phyloP scores from a whole-genome alignment of 2,797 vertebrate genomes.

The Heteromormyrus szaboi region DNA sequence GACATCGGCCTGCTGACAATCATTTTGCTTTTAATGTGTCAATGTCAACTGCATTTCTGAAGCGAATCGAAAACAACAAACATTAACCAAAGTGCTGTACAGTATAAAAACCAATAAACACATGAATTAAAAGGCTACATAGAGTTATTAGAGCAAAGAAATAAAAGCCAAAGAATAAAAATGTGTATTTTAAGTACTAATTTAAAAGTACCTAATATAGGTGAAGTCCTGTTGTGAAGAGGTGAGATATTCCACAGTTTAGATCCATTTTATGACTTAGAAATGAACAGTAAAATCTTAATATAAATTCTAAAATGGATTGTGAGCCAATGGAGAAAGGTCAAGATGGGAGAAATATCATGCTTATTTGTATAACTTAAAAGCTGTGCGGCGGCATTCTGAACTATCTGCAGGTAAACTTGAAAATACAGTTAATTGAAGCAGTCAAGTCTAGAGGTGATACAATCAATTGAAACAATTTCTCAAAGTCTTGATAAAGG shows the following conservation, averaged over 20 bases:
- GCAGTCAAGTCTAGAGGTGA: background rate
- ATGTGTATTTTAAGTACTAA: background rate
- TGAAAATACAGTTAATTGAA: background rate
- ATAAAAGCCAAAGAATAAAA: background rate
- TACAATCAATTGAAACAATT: background rate
- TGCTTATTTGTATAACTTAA: background rate
- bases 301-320: background rate
- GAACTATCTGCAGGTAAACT: background rate
- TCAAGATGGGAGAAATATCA: background rate
- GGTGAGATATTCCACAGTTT: background rate
- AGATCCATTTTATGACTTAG: background rate
- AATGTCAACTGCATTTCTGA: background rate
- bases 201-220: background rate
- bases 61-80: background rate
- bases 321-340: background rate
- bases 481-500: background rate
- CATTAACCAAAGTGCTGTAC: background rate
- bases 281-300: background rate
- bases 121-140: background rate
- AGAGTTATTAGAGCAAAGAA: background rate
- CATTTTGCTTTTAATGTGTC: background rate
- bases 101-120: background rate
- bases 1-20: background rate
- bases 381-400: background rate
- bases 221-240: background rate